Percentiles rank a stretch among this genome's conserved stretches.
phyloP scores from a whole-genome alignment of 2,888 invertebrate genomes.

The Lithophane leautieri region DNA sequence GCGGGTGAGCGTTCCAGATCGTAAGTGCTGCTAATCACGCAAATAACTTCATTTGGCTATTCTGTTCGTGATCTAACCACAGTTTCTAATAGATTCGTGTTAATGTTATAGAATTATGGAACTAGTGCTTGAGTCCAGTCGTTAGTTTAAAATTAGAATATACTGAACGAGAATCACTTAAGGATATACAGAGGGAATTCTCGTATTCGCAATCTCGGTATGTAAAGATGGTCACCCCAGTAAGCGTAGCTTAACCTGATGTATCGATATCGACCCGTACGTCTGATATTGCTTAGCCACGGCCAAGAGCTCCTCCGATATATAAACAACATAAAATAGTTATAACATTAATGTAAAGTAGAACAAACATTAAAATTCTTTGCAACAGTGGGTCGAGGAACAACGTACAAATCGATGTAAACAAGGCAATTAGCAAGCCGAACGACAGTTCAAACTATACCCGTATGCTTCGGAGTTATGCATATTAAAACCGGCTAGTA shows the following conservation, averaged over 20 bases:
- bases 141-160: neutral
- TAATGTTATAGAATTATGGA: conserved; percentile 35
- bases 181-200: no score
- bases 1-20: conserved; percentile 48
- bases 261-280: no score
- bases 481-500: neutral
- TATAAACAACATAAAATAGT: neutral
- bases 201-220: no score
- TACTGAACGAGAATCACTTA: neutral
- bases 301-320: neutral
- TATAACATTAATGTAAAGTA: conserved; percentile 7
- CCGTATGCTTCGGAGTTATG: conserved; percentile 23
- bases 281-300: no score
- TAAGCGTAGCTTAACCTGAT: no score
- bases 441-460: conserved; percentile 27
- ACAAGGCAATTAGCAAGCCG: conserved; percentile 39
- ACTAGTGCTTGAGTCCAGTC: conserved; percentile 1
- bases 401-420: conserved; percentile 38
- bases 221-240: no score
- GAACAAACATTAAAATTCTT: conserved; percentile 29
- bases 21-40: conserved; percentile 55
- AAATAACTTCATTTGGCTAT: conserved; percentile 57
- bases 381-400: neutral
- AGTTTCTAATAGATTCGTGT: conserved; percentile 48
- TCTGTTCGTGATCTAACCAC: conserved; percentile 54